phyloP scores from a whole-genome alignment of 2,888 invertebrate genomes.

The Phaonia tiefii region DNA sequence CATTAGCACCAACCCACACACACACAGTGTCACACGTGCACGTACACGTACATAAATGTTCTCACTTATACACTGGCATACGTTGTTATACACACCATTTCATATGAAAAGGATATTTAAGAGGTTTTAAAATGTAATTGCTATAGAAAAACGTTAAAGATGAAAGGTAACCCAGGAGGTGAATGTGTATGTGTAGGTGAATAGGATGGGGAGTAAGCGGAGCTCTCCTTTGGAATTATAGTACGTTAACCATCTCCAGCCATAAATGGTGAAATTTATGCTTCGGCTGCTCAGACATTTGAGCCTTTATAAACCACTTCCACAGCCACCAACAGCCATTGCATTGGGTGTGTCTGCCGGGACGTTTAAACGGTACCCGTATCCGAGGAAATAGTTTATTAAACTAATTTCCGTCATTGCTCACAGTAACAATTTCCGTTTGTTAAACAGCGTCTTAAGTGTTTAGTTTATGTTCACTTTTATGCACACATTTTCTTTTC shows the following conservation, averaged over 20 bases:
- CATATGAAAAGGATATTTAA: slow-evolving; percentile 26
- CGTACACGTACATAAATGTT: no score
- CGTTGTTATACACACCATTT: slow-evolving; percentile 29
- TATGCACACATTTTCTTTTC: background rate
- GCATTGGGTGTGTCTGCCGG: background rate
- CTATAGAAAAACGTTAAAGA: slow-evolving; percentile 12
- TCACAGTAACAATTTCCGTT: slow-evolving; percentile 66
- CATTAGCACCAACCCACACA: background rate
- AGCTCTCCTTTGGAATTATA: background rate
- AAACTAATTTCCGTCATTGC: slow-evolving; percentile 62
- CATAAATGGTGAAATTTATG: background rate
- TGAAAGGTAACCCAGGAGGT: no score
- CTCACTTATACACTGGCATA: background rate
- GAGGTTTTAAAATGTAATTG: slow-evolving; percentile 33
- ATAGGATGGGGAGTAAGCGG: background rate
- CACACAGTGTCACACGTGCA: background rate
- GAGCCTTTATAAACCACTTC: background rate
- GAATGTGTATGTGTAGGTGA: background rate
- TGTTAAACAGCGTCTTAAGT: slow-evolving; percentile 53
- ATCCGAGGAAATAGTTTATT: slow-evolving; percentile 64
- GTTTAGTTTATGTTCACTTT: slow-evolving; percentile 26
- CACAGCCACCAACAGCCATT: background rate
- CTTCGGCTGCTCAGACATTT: background rate
- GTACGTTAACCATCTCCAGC: background rate
- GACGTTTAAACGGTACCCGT: slow-evolving; percentile 12